Evolutionary conservation across 2,888 invertebrate species (phyloP).

Genomic region (Drosophila stalkeri): DNA sequence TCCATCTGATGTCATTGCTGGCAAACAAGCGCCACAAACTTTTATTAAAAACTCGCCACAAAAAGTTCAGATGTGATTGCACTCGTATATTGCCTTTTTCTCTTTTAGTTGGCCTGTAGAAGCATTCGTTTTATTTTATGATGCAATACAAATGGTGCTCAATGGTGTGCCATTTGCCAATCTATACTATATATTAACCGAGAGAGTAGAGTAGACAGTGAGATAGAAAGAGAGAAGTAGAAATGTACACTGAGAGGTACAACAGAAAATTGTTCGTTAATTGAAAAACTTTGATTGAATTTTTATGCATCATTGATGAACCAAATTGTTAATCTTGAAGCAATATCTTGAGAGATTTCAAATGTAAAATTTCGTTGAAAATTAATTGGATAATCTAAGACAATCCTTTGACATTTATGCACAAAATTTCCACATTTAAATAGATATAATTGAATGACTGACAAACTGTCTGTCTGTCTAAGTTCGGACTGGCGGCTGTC

Average conservation of each 20-base stretch:
- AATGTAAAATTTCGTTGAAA: slow-evolving; percentile 37
- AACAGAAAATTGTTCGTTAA: slow-evolving; percentile 37
- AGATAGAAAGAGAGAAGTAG: background rate
- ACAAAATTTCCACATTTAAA: slow-evolving; percentile 45
- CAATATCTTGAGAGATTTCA: slow-evolving; percentile 7
- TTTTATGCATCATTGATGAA: slow-evolving; percentile 48
- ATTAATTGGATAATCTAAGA: slow-evolving; percentile 39
- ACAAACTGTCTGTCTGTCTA: slow-evolving; percentile 15
- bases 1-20: slow-evolving; percentile 39
- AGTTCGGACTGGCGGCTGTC: slow-evolving; percentile 13
- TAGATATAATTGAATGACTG: slow-evolving; percentile 44
- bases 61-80: slow-evolving; percentile 12
- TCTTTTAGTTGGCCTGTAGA: slow-evolving; percentile 6
- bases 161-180: slow-evolving; percentile 26
- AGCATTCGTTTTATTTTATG: slow-evolving; percentile 45
- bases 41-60: slow-evolving; percentile 55
- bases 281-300: slow-evolving; percentile 68
- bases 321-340: slow-evolving; percentile 35
- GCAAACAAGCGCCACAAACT: slow-evolving; percentile 29
- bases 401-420: slow-evolving; percentile 32
- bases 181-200: background rate
- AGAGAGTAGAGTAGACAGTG: background rate
- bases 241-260: background rate
- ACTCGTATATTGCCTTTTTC: slow-evolving; percentile 25
- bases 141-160: slow-evolving; percentile 51